Percentiles rank a stretch among this genome's conserved stretches.
Conservation (phyloP, 2,888 invertebrate species). For the Psylliodes chrysocephalus region DNA sequence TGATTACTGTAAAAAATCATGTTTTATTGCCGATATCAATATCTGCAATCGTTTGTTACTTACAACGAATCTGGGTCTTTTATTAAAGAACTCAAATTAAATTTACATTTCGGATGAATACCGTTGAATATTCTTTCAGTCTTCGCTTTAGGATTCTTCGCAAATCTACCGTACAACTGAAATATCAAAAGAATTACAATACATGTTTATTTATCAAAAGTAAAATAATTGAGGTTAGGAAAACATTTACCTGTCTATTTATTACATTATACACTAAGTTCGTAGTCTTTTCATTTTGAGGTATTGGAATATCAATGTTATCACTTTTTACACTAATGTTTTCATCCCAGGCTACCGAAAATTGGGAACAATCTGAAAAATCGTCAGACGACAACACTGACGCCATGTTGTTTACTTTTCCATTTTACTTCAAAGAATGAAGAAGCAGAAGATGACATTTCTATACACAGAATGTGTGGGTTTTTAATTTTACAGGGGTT, state of each 20-base stretch:
- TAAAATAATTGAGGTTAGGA: constrained; percentile 53
- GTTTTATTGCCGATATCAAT: not conserved
- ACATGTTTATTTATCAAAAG: constrained; percentile 42
- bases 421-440: constrained; percentile 12
- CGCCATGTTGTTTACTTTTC: constrained; percentile 51
- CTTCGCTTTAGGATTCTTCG: constrained; percentile 60
- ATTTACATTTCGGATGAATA: constrained; percentile 60
- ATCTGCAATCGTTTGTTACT: constrained; percentile 41
- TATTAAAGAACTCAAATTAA: constrained; percentile 52
- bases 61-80: constrained; percentile 55
- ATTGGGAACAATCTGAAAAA: constrained; percentile 55
- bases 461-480: no score
- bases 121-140: constrained; percentile 62
- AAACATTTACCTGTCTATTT: constrained; percentile 55
- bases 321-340: constrained; percentile 44
- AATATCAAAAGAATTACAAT: no score
- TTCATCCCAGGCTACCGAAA: constrained; percentile 49
- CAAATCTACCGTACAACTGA: constrained; percentile 61
- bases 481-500: no score
- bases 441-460: no score
- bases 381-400: constrained; percentile 55
- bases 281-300: constrained; percentile 40
- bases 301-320: constrained; percentile 33
- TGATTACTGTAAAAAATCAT: constrained; percentile 75
- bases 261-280: constrained; percentile 52